Base-by-base conservation (phyloP, 2,113 vertebrate species). In the Anolis carolinensis region DNA sequence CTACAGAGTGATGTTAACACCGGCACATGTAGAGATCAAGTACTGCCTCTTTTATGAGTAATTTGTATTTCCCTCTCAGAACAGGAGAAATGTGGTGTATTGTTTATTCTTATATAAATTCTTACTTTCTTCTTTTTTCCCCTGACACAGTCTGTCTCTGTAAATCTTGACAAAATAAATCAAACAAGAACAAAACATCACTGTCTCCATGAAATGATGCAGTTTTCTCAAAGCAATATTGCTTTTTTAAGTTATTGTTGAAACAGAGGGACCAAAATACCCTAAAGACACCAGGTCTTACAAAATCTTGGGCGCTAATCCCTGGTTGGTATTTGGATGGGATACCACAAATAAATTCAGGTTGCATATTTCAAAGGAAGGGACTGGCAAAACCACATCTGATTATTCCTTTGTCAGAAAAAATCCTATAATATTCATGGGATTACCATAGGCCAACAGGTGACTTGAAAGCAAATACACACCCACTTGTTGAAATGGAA, bases 131-230 rank as follows among this genome's bases (percentile, higher is more conserved):
- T 25, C 25, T 52, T 87, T 11, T 65, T 11, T 75, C 82, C 7
- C 39, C n/a, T 82, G 1, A 2, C 34, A 71, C 34, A 1, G 80
- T 86, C 90, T 85, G 0, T 10, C 82, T 89, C 81, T 84, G 13
- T 20, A 81, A 59, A 52, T 7, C 2, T 74, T 88, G 16, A 63
- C 48, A 80, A 86, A 89, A 89, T 86, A 89, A 84, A 87, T 89
- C 62, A 91, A 87, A 85, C 18, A 1, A 20, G 67, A 88, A 87
- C 63, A 84, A 77, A 77, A 71, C 86, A 77, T 83, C 30, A 68
- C 85, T 68, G 72, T 76, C 79, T 82, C 62, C 32, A 7, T 68
- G 72, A 62, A 76, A 81, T 16, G 23, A 1, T 80, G 34, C 84
- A 78, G 0, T 44, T 83, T 81, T 77, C 87, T 91, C 0, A n/a